Evolutionary conservation across 1,140 invertebrate genomes (phyloP), one percentile per base, ranked within the genome.

Genomic region (Neuroterus valhalla): DNA sequence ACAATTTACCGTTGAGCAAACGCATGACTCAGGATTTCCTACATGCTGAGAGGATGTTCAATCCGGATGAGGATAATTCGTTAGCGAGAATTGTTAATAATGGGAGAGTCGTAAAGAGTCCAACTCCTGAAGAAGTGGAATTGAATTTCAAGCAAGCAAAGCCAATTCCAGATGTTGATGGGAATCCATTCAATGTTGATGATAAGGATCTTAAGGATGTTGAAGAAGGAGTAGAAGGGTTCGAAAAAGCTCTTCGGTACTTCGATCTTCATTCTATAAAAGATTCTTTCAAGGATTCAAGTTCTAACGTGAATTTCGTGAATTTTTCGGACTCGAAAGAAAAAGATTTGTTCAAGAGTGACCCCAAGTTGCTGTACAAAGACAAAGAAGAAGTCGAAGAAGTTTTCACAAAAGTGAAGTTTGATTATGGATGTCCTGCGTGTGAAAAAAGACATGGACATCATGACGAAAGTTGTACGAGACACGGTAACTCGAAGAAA

Each of bases 81-180:
- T 21, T 87, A 2, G 79, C 85, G 0, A 86, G 88, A 74, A 86
- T 90, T 44, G 82, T 89, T 0, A 89, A 89, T 23, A 86, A 90
- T 17, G 88, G 87, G 1, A 38, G 12, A 2, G 66, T 87, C 8
- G 66, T 85, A 1, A 89, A 89, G 45, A 86, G 82, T 66, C 81
- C 83, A 3, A 84, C 80, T 0, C 66, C 78, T 0, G 82, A 86
- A 42, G 80, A 89, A 31, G 31, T 85, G 3, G 87, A 90, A 5
- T 14, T 85, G 2, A 80, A 88, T 45, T 89, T 89, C 45, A 81
- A 76, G 48, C 76, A 80, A 50, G 76, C 78, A 2, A 75, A 77
- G 19, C 78, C 85, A 2, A 50, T 76, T 0, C 42, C 76, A 0
- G 77, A 78, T 3, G 77, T 80, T 2, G 79, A 83, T 0, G 71